phyloP scores from a whole-genome alignment of 2,113 vertebrate genomes.

The Apteryx owenii region DNA sequence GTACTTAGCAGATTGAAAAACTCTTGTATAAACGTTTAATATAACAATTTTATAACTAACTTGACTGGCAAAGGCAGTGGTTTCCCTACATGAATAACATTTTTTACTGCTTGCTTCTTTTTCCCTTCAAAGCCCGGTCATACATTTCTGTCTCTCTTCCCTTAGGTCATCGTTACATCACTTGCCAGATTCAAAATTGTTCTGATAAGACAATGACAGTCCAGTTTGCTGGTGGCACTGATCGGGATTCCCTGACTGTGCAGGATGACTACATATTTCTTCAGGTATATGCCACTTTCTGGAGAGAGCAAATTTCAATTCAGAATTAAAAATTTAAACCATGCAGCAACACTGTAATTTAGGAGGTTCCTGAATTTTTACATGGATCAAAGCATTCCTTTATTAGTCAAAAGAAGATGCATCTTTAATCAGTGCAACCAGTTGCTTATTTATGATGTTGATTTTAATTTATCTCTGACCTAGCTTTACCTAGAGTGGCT shows the following conservation, averaged over 20 bases:
- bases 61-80: conserved; percentile 25
- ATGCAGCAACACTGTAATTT: not conserved
- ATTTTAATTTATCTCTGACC: not conserved
- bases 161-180: conserved; percentile 88
- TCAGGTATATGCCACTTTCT: conserved; percentile 81
- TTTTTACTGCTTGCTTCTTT: conserved; percentile 13
- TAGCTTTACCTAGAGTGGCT: not conserved
- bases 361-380: not conserved
- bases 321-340: not conserved
- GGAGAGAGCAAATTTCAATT: not conserved
- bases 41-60: conserved; percentile 68
- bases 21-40: conserved; percentile 10
- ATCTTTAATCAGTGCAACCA: not conserved
- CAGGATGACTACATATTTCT: conserved; percentile 95
- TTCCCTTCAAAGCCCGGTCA: conserved; percentile 9
- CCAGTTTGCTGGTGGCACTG: conserved; percentile 86
- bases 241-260: conserved; percentile 88
- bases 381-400: not conserved
- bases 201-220: conserved; percentile 83
- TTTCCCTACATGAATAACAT: not conserved
- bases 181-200: conserved; percentile 91
- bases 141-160: conserved; percentile 34
- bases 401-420: not conserved
- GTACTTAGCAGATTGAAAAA: not conserved
- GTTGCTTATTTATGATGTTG: not conserved